These are phyloP conservation scores for Promerops cafer DNA, from an alignment of 2,113 vertebrate species.

Conservation along the genomic window DNA sequence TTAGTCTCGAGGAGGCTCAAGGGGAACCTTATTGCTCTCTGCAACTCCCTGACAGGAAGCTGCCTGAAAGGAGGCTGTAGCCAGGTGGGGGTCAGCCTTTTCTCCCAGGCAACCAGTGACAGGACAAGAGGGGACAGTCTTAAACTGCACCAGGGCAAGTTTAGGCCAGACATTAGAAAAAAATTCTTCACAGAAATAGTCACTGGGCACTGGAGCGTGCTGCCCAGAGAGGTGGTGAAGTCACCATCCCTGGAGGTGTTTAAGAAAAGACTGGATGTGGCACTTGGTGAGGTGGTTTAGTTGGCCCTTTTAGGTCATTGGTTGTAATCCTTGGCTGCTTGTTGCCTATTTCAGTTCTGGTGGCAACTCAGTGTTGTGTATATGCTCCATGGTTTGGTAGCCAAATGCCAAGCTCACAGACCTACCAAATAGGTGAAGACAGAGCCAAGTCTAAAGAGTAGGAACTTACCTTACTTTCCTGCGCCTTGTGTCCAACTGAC, in stretches of 20 bases:
- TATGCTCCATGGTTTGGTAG: neutral
- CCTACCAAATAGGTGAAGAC: neutral
- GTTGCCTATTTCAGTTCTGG: neutral
- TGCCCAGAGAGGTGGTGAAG: neutral
- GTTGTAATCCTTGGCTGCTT: neutral
- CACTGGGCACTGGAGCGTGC: neutral
- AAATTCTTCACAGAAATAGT: neutral
- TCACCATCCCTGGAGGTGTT: neutral
- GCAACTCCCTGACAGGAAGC: neutral
- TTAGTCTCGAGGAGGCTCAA: neutral
- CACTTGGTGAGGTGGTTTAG: neutral
- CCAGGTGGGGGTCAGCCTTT: neutral
- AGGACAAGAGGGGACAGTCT: neutral
- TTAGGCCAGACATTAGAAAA: neutral
- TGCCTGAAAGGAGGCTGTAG: neutral
- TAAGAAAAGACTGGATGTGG: neutral
- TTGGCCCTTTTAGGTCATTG: neutral
- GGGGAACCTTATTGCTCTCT: neutral
- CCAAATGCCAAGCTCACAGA: neutral
- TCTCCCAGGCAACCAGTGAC: neutral
- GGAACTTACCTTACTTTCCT: conserved; percentile 89
- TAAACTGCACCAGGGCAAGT: neutral
- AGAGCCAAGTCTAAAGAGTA: neutral
- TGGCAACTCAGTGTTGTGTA: neutral
- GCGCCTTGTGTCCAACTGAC: conserved; percentile 84